Base-by-base conservation (phyloP, 2,888 invertebrate species). In the Tricholauxania praeusta region DNA sequence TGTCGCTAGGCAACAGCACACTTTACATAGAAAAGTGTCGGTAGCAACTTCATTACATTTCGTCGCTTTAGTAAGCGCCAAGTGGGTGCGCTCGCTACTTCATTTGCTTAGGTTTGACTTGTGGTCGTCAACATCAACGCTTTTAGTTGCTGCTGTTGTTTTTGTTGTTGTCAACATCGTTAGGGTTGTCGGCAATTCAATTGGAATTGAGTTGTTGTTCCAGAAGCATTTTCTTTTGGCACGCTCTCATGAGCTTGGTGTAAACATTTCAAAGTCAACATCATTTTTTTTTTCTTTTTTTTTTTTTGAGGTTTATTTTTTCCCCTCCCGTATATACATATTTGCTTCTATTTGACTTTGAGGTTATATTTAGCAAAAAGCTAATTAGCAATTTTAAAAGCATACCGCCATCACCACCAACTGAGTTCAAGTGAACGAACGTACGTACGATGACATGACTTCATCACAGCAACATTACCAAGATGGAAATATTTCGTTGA, bases 361-460 rank as follows among this genome's bases (percentile, higher is more conserved):
- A 47, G 63, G 63, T 39, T 48, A 17, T 63, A 47, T 63, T 63
- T 63, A 39, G 39, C 63, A 63, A 63, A 63, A 63, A 63, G 63
- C 63, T 63, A 63, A 63, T 63, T 63, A 63, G 63, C 47, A 63
- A 63, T 63, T 63, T 63, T 63, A 63, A 63, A 48, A 63, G 63
- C 63, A 39, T 63, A 17, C 47, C 47, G 15, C 32, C 48, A n/a
- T 5, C 48, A 39, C 32, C 63, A n/a, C n/a, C 48, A 28, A 28
- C 57, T 3, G 12, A 57, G 22, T 57, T 28, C 28, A 28, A 10
- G 22, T 14, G 28, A 57, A 14, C 10, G 47, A 17, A 19, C 17
- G 47, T 47, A 63, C 3, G 57, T 19, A 19, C 39, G 48, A 63
- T 63, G 63, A 48, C 63, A 63, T 48, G 48, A 48, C 63, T 39